These are phyloP conservation scores for Cynoglossus semilaevis DNA, from an alignment of 2,113 vertebrate genomes.

Conservation along the genomic window DNA sequence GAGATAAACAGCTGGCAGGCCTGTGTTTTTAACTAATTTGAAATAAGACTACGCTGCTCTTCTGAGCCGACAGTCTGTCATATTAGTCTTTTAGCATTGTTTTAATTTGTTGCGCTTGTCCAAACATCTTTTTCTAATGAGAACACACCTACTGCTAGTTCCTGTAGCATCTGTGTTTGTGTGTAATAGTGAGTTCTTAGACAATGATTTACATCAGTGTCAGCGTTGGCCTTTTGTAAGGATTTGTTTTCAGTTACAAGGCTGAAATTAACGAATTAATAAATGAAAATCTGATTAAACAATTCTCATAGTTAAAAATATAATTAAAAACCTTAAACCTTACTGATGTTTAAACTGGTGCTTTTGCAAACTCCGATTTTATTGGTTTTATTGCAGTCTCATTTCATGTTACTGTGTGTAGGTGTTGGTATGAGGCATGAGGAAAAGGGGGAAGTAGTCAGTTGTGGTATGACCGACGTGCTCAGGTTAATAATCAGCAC, in stretches of 20 bases:
- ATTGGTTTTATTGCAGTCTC: too few species aligned
- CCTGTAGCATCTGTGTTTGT: neutral
- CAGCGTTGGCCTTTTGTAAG: neutral
- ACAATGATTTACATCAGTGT: neutral
- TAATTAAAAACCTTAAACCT: too few species aligned
- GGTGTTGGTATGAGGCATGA: neutral
- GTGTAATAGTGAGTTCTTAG: neutral
- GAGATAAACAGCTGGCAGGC: neutral
- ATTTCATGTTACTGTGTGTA: too few species aligned
- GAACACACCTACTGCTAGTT: neutral
- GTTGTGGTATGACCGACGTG: conserved; percentile 7
- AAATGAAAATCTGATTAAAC: too few species aligned
- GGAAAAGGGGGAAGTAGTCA: conserved; percentile 6
- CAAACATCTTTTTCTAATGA: neutral
- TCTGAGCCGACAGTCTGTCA: neutral
- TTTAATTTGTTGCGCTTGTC: too few species aligned
- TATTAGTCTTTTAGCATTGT: too few species aligned
- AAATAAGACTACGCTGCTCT: neutral
- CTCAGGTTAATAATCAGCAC: neutral
- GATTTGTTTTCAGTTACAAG: too few species aligned
- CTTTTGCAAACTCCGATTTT: too few species aligned
- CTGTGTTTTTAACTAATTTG: neutral
- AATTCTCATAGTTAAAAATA: too few species aligned
- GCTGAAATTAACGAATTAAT: too few species aligned
- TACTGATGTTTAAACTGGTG: too few species aligned